Conservation (phyloP, 2,888 invertebrate species). For the Halictus quadricinctus region DNA sequence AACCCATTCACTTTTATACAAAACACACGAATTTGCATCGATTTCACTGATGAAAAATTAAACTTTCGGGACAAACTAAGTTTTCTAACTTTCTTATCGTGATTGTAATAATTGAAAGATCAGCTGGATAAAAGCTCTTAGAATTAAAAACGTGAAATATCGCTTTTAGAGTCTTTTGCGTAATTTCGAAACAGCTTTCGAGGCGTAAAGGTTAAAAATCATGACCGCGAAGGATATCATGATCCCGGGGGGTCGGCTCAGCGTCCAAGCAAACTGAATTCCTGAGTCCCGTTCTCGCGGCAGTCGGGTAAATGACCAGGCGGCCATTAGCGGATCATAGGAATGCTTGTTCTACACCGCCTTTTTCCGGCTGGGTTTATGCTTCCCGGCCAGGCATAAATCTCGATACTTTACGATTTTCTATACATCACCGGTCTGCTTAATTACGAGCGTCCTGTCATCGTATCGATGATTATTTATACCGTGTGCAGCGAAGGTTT, state of each 20-base stretch:
- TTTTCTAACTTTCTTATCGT: no score
- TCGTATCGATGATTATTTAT: constrained; percentile 68
- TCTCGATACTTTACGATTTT: constrained; percentile 60
- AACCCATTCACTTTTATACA: no score
- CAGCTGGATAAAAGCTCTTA: neutral
- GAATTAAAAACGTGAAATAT: neutral
- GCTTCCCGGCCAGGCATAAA: constrained; percentile 44
- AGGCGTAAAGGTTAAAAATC: neutral
- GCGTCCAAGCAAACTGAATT: neutral
- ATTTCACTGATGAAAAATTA: no score
- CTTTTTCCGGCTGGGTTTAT: constrained; percentile 13
- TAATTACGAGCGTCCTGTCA: constrained; percentile 62
- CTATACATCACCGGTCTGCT: constrained; percentile 53
- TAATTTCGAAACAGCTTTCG: neutral
- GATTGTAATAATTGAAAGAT: neutral
- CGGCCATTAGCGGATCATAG: neutral
- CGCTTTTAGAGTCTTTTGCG: neutral
- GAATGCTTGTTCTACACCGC: neutral
- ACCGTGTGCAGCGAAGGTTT: constrained; percentile 57
- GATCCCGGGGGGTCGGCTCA: neutral
- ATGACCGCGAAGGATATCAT: neutral
- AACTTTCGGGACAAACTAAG: no score
- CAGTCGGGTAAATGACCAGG: constrained; percentile 4
- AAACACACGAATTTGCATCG: no score
- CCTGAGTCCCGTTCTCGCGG: neutral